Conservation (phyloP, 1,140 invertebrate species). For the Pemphigus obesinymphae region DNA sequence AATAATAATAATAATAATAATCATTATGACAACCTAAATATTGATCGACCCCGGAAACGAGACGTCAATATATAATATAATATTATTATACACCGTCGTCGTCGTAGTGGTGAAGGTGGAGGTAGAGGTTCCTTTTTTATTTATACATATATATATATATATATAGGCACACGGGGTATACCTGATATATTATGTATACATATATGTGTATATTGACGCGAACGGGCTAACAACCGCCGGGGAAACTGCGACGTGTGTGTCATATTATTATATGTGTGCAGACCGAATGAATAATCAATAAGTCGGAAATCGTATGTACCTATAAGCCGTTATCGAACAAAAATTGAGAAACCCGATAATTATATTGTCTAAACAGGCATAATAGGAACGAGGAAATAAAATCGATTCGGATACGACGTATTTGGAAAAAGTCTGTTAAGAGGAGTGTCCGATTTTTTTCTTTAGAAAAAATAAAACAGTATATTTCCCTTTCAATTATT, state of each 20-base stretch:
- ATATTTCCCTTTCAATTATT: too few species aligned
- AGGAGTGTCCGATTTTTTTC: too few species aligned
- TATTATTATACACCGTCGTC: neutral
- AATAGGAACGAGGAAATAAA: too few species aligned
- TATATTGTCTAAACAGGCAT: too few species aligned
- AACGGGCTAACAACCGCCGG: neutral
- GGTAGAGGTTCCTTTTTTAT: neutral
- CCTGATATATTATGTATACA: neutral
- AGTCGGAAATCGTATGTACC: neutral
- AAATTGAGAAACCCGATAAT: too few species aligned
- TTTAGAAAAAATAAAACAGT: too few species aligned
- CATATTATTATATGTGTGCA: too few species aligned
- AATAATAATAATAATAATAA: neutral
- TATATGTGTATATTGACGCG: neutral
- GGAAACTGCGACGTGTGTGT: neutral
- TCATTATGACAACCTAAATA: constrained; percentile 40
- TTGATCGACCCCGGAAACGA: constrained; percentile 40
- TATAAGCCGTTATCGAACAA: too few species aligned
- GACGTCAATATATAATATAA: constrained; percentile 38
- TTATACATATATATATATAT: neutral
- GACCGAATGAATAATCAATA: constrained; percentile 3
- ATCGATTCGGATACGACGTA: too few species aligned
- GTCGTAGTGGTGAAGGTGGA: neutral
- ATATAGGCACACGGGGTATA: neutral
- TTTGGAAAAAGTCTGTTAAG: too few species aligned